These are phyloP conservation scores for Siderastrea siderea DNA, from an alignment of 92 coral and sea anemone genomes.

Conservation along the genomic window DNA sequence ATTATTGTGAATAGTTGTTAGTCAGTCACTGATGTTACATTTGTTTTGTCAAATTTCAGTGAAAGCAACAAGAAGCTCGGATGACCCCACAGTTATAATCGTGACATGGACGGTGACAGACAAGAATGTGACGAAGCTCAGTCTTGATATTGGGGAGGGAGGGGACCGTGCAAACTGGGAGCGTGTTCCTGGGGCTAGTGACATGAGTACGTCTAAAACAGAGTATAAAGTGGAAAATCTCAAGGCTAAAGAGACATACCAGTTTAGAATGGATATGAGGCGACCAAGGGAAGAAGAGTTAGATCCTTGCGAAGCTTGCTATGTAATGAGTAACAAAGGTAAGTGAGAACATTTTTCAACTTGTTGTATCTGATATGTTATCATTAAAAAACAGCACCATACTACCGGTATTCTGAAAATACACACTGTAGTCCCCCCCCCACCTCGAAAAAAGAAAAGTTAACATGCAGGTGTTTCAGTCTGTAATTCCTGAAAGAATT, in stretches of 20 bases:
- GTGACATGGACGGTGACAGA: too few relatives aligned
- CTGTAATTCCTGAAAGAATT: too few relatives aligned
- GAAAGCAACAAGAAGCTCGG: too few relatives aligned
- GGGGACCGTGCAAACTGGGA: conserved; percentile 9
- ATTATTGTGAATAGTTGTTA: too few relatives aligned
- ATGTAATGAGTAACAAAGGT: conserved; percentile 30
- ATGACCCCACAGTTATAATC: too few relatives aligned
- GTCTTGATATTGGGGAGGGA: too few relatives aligned
- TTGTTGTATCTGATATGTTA: background rate
- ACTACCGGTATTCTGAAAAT: too few relatives aligned
- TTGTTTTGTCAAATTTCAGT: too few relatives aligned
- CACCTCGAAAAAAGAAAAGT: too few relatives aligned
- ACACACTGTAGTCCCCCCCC: background rate
- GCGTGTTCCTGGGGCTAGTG: conserved; percentile 48
- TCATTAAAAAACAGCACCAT: background rate
- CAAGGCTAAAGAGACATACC: conserved; percentile 47
- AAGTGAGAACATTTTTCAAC: background rate
- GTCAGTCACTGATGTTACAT: too few relatives aligned
- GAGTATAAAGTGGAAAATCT: conserved; percentile 58
- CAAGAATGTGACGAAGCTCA: too few relatives aligned
- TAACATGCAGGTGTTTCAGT: too few relatives aligned
- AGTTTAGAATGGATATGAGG: conserved; percentile 59
- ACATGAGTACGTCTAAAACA: conserved; percentile 3
- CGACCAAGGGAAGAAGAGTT: conserved; percentile 23
- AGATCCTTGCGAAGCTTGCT: background rate